A percentile compares a stretch with the other conserved stretches of the same genome.
Evolutionary conservation across 2,797 vertebrate species (phyloP).

Genomic region (Ceyx erithaca): DNA sequence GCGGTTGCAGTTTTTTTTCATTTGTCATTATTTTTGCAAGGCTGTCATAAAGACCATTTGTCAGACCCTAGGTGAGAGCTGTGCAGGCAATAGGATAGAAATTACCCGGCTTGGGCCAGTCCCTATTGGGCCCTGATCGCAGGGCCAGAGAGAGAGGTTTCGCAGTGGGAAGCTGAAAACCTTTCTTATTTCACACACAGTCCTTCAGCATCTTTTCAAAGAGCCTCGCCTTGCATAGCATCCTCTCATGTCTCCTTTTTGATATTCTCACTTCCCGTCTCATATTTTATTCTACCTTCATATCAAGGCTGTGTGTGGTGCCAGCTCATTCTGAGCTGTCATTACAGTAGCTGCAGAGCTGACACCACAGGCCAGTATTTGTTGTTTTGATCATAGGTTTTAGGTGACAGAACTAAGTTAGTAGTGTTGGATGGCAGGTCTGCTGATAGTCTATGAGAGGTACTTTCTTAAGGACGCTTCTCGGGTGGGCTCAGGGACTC

Average conservation of each 20-base stretch:
- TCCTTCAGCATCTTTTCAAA: slow-evolving; percentile 48
- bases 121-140: background rate
- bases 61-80: background rate
- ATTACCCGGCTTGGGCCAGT: slow-evolving; percentile 5
- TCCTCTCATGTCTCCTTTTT: slow-evolving; percentile 58
- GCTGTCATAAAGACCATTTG: background rate
- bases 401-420: background rate
- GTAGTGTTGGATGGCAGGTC: background rate
- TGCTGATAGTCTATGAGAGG: background rate
- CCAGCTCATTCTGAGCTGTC: slow-evolving; percentile 24
- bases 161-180: slow-evolving; percentile 27
- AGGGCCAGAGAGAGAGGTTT: background rate
- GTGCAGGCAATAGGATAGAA: background rate
- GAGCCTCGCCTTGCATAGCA: slow-evolving; percentile 24
- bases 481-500: background rate
- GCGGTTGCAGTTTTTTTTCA: background rate
- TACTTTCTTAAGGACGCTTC: background rate
- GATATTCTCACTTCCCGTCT: slow-evolving; percentile 41
- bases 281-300: slow-evolving; percentile 59
- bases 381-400: slow-evolving; percentile 36
- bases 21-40: slow-evolving; percentile 14
- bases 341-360: slow-evolving; percentile 4
- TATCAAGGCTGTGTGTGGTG: slow-evolving; percentile 34
- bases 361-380: background rate
- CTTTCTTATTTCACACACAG: background rate